Conservation (phyloP, 2,113 vertebrate genomes). For the Todiramphus saurophagus region DNA sequence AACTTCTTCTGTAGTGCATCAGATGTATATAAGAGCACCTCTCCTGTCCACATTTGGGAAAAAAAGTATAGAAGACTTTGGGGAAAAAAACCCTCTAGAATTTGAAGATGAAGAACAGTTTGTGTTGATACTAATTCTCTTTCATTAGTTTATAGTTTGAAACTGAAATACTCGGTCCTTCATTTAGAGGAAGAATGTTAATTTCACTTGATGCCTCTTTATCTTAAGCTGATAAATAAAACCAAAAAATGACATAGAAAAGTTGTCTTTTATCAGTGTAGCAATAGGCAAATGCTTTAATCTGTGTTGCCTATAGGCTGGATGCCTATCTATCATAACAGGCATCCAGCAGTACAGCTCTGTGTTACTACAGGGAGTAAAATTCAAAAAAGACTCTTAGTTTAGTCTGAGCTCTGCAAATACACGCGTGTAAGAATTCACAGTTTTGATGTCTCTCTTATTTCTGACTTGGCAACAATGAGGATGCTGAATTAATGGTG, state of each 20-base stretch:
- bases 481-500: fast-evolving
- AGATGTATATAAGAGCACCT: neutral
- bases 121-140: neutral
- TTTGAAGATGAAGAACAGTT: neutral
- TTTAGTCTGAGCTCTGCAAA: neutral
- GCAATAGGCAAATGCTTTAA: neutral
- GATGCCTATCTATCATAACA: neutral
- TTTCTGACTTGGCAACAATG: neutral
- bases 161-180: neutral
- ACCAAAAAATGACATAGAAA: neutral
- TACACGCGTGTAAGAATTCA: neutral
- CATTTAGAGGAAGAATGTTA: neutral
- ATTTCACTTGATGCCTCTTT: neutral
- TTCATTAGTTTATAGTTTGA: neutral
- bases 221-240: neutral
- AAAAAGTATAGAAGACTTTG: neutral
- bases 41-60: neutral
- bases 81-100: neutral
- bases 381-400: neutral
- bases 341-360: neutral
- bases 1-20: neutral
- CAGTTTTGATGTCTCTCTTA: neutral
- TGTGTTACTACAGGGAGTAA: neutral
- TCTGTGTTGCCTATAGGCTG: neutral
- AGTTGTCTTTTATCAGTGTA: neutral